phyloP scores from a whole-genome alignment of 1,140 invertebrate genomes.

The Pinna nobilis region DNA sequence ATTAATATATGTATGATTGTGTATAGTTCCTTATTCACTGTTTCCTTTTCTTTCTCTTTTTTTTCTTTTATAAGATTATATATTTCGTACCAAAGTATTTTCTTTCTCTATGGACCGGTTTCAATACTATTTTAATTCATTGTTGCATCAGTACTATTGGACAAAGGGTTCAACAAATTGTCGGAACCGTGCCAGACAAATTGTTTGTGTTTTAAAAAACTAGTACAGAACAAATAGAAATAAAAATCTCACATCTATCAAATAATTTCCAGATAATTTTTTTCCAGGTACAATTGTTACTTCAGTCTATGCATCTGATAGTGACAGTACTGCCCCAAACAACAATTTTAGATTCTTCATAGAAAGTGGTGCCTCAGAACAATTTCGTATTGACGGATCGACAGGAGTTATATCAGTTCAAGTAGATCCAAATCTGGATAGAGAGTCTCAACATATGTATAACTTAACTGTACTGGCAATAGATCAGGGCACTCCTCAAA shows the following conservation, averaged over 20 bases:
- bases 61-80: too few relatives aligned
- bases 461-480: conserved; percentile 21
- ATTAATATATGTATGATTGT: too few relatives aligned
- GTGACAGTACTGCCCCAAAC: conserved; percentile 11
- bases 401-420: conserved; percentile 15
- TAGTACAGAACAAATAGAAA: not conserved
- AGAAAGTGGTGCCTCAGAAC: conserved; percentile 27
- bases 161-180: not conserved
- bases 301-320: conserved; percentile 3
- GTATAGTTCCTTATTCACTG: too few relatives aligned
- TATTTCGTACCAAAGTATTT: too few relatives aligned
- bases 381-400: conserved; percentile 11
- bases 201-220: too few relatives aligned
- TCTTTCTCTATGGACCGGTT: not conserved
- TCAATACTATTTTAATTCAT: not conserved
- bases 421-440: conserved; percentile 16
- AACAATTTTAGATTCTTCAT: conserved; percentile 16
- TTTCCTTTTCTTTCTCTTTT: too few relatives aligned
- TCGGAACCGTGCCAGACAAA: too few relatives aligned
- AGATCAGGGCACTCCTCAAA: conserved; percentile 17
- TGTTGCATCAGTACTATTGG: too few relatives aligned
- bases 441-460: conserved; percentile 11
- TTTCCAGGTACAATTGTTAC: conserved; percentile 1
- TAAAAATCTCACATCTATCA: not conserved
- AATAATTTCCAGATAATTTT: not conserved